Conservation (phyloP, 2,113 vertebrate species). For the Entomyzon cyanotis region DNA sequence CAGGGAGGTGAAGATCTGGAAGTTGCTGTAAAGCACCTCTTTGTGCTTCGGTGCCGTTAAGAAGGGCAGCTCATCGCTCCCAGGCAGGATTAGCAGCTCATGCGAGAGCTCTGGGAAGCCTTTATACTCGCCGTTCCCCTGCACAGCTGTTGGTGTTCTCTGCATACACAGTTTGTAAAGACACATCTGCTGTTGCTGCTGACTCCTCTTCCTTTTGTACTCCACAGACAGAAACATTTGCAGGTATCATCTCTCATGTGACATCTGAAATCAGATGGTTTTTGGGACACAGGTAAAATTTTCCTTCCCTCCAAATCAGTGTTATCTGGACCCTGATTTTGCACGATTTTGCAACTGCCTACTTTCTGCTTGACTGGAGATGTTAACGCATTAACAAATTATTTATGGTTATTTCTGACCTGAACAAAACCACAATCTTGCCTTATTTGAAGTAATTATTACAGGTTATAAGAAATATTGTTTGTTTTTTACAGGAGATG, state of each 20-base stretch:
- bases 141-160: background rate
- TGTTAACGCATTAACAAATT: background rate
- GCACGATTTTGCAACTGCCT: background rate
- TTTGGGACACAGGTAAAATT: background rate
- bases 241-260: background rate
- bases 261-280: background rate
- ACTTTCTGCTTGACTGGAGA: background rate
- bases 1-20: background rate
- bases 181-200: background rate
- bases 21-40: background rate
- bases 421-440: background rate
- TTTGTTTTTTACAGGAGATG: background rate
- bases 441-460: background rate
- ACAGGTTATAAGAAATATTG: background rate
- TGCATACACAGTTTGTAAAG: background rate
- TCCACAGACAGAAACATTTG: background rate
- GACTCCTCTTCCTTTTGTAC: background rate
- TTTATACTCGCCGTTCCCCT: background rate
- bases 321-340: background rate
- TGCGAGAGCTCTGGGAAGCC: background rate
- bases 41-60: background rate
- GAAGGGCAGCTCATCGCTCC: background rate
- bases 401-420: background rate
- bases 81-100: background rate
- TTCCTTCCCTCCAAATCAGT: too few relatives aligned